Evolutionary conservation across 2,113 vertebrate species (phyloP).

Genomic region (Marmota monax): DNA sequence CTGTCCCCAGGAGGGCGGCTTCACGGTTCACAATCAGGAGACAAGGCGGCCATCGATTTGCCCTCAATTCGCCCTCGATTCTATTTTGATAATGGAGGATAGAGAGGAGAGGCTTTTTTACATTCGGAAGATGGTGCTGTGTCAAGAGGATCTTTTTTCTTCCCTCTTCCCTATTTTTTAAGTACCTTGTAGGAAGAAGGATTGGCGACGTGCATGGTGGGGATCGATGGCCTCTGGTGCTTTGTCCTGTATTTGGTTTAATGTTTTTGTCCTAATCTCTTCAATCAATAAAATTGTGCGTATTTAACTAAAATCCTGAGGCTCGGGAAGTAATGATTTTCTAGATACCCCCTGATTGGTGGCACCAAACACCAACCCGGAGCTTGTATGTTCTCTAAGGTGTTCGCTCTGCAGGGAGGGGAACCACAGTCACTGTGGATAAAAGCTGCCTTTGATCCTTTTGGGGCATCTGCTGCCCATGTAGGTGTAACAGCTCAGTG

Average conservation of each 20-base stretch:
- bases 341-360: not conserved
- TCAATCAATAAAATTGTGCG: slow-evolving; percentile 99
- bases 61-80: slow-evolving; percentile 91
- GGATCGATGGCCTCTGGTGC: slow-evolving; percentile 98
- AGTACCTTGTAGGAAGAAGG: slow-evolving; percentile 90
- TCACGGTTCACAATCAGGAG: slow-evolving; percentile 88
- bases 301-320: slow-evolving; percentile 89
- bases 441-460: fast-evolving
- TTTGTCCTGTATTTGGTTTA: slow-evolving; percentile 99
- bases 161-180: slow-evolving; percentile 77
- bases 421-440: fast-evolving
- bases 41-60: slow-evolving; percentile 90
- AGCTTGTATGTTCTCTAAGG: fast-evolving
- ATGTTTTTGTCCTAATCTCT: slow-evolving; percentile 99
- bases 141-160: slow-evolving; percentile 90
- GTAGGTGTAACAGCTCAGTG: not conserved
- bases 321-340: not conserved
- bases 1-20: slow-evolving; percentile 85
- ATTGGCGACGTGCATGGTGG: slow-evolving; percentile 95
- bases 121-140: slow-evolving; percentile 97
- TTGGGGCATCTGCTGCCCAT: fast-evolving
- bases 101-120: slow-evolving; percentile 91
- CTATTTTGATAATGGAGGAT: slow-evolving; percentile 88
- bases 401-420: not conserved
- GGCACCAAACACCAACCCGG: too few relatives aligned